Base-by-base conservation (phyloP, 2,113 vertebrate species). In the Brienomyrus longianalis region DNA sequence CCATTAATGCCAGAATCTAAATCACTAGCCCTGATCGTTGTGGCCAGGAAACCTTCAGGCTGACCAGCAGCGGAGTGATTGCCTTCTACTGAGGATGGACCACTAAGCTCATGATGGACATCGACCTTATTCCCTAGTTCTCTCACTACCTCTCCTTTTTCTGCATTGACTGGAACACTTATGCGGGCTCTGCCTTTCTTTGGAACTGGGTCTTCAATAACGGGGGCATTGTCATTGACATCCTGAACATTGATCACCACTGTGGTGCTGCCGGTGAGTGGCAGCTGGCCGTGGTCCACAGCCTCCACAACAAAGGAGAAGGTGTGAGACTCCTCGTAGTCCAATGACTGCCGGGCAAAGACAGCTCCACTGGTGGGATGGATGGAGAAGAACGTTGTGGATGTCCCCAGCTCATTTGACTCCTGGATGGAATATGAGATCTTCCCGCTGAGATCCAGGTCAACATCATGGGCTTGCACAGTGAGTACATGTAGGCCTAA, bases 281-380 rank as follows among this genome's bases (percentile, higher is more conserved):
- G 95, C 0, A 97, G 98, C 4, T 96, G 94, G 0, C 98, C 98
- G 10, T 95, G 93, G 48, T 99, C 98, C 45, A 96, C 93, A 0
- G 98, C 98, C 0, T 95, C 95, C 90, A 99, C 97, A 6, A 94
- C 90, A 89, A 99, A 96, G 27, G 97, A 96, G 92, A 98, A 96
- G 52, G 89, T 89, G 3, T 90, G 91, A 50, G 95, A 92, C 89
- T 96, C 95, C 91, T 99, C 98, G 0, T 97, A 97, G 93, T 99
- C 97, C 86, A 98, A 92, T 59, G 96, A 93, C 19, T 89, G 94
- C 47, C 95, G 95, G 17, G 95, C 95, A 17, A 94, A 96, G 87
- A 99, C 91, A 0, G 96, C 93, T 0, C 98, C 98, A 0, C 94
- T 97, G 85, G 89, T 93, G 2, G 96, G 94, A 50, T 98, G 94